Conservation (phyloP, 2,888 invertebrate genomes). For the Synanthedon myopaeformis region DNA sequence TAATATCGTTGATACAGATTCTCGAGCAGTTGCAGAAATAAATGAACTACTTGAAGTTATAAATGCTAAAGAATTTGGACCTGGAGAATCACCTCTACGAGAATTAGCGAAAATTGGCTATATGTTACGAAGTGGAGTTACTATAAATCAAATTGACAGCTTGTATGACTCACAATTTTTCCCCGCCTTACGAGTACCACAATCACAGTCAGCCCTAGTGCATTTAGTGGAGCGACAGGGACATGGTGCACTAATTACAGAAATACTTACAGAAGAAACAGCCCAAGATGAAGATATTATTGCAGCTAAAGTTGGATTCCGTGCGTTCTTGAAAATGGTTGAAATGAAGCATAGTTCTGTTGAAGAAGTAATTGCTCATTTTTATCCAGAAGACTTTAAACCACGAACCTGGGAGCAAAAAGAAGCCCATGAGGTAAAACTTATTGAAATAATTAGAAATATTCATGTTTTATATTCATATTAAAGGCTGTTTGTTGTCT, state of each 20-base stretch:
- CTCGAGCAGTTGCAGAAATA: conserved; percentile 77
- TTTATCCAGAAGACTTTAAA: conserved; percentile 86
- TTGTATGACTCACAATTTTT: conserved; percentile 84
- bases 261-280: conserved; percentile 84
- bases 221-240: conserved; percentile 87
- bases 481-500: no score
- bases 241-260: conserved; percentile 82
- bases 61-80: conserved; percentile 82
- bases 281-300: conserved; percentile 81
- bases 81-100: conserved; percentile 81
- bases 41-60: conserved; percentile 80
- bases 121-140: conserved; percentile 80
- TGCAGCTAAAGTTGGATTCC: conserved; percentile 85
- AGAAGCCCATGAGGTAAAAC: conserved; percentile 73
- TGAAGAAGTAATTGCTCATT: conserved; percentile 85
- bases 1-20: conserved; percentile 65
- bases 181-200: conserved; percentile 81
- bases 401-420: conserved; percentile 84
- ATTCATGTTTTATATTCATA: no score
- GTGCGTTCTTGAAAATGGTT: conserved; percentile 88
- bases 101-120: conserved; percentile 88
- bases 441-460: conserved; percentile 1
- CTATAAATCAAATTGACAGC: conserved; percentile 80
- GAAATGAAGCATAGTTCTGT: conserved; percentile 83
- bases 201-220: conserved; percentile 87